These are phyloP conservation scores for Caenorhabditis macrosperma DNA, from an alignment of 2,888 invertebrate genomes.

Conservation along the genomic window DNA sequence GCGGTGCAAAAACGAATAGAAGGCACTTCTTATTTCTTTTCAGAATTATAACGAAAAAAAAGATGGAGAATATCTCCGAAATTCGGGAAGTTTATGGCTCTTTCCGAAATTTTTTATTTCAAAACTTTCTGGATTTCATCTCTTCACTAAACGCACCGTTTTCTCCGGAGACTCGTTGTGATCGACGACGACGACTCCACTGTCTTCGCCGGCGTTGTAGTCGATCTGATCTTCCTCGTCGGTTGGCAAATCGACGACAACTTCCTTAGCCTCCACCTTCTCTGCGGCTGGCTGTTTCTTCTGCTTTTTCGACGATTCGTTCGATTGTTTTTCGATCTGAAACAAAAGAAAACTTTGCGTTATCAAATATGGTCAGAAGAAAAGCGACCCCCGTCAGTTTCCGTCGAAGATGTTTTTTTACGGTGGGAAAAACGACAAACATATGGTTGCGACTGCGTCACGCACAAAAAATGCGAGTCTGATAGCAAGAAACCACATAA, in stretches of 20 bases:
- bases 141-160: background rate
- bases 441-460: background rate
- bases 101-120: no score
- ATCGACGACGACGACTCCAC: background rate
- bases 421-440: no score
- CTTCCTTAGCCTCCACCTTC: background rate
- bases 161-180: background rate
- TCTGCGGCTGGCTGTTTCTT: background rate
- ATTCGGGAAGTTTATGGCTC: no score
- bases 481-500: no score
- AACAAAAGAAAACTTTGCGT: background rate
- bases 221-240: background rate
- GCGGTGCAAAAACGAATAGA: background rate
- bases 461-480: background rate
- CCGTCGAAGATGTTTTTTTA: background rate
- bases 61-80: no score
- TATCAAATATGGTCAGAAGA: no score
- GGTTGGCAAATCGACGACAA: slow-evolving; percentile 1
- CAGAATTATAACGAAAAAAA: no score
- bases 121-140: background rate
- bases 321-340: slow-evolving; percentile 25
- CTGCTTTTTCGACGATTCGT: background rate
- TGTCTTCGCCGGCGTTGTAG: background rate
- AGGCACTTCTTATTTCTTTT: background rate
- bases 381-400: background rate